Percentiles rank a stretch among this genome's conserved stretches.
phyloP scores from a whole-genome alignment of 2,797 vertebrate species.

The Siniperca undulata region DNA sequence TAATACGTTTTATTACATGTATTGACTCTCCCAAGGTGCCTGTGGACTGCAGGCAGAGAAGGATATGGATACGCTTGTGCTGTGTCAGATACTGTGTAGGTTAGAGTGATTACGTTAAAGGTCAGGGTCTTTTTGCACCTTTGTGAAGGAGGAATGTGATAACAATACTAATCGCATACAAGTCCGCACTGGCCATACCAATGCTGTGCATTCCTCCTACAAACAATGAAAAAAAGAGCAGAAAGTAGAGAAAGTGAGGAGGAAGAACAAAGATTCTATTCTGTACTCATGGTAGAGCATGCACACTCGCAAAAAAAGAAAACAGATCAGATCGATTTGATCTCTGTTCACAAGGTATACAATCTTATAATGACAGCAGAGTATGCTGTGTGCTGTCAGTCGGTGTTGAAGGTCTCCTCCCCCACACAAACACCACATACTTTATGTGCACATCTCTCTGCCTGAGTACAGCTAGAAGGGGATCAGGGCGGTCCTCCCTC shows the following conservation, averaged over 20 bases:
- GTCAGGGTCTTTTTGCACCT: constrained; percentile 69
- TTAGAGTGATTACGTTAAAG: constrained; percentile 74
- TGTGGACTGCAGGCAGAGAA: constrained; percentile 31
- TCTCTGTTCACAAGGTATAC: constrained; percentile 33
- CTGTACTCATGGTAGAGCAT: constrained; percentile 11
- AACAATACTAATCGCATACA: constrained; percentile 71
- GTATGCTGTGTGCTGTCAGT: constrained; percentile 31
- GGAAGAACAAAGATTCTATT: constrained; percentile 41
- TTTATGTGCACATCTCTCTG: constrained; percentile 50
- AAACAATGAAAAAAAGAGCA: constrained; percentile 27
- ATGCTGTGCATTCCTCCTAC: constrained; percentile 44
- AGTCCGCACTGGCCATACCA: constrained; percentile 44
- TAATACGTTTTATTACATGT: constrained; percentile 57
- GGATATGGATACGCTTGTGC: constrained; percentile 43
- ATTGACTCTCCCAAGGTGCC: constrained; percentile 48
- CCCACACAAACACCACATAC: constrained; percentile 50
- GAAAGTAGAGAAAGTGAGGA: constrained; percentile 35
- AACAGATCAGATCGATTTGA: constrained; percentile 45
- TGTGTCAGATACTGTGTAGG: constrained; percentile 61
- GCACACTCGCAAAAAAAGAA: constrained; percentile 6
- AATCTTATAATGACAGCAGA: constrained; percentile 33
- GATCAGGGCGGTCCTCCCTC: constrained; percentile 38
- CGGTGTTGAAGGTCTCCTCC: constrained; percentile 56
- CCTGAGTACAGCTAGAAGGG: constrained; percentile 49
- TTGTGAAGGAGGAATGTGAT: constrained; percentile 69